Base-by-base conservation (phyloP, 2,797 vertebrate genomes). In the Acanthurus tractus region DNA sequence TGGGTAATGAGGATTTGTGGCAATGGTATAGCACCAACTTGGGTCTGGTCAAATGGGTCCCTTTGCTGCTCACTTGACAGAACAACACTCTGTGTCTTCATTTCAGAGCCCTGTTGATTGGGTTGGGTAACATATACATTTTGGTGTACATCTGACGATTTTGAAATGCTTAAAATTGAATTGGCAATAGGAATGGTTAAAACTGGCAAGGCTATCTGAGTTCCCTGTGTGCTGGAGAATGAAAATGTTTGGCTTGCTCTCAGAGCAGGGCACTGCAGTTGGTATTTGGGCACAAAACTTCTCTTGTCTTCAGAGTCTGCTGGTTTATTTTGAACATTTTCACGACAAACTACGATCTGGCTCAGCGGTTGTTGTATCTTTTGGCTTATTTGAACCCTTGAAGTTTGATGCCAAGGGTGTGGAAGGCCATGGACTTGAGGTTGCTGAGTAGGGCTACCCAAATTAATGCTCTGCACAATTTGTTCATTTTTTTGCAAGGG, bases 1-100 rank as follows among this genome's bases (percentile, higher is more conserved):
- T 97, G 97, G 23, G 98, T 99, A 66, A 99, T 97, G 49, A 99
- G 92, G 84, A 99, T 98, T 82, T 97, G 97, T 78, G 98, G 98
- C 87, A 98, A 87, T 57, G 96, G 89, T 14, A 94, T 70, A 75
- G 93, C 64, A 29, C 95, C 84, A 34, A 96, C 76, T 11, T 96
- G 95, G 62, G 86, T 95, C 61, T 96, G 96, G 22, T 93, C 90
- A 13, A 95, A 92, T 42, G 93, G 46, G 8, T 92, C 93, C 70
- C 88, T 95, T 65, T 96, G 96, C 76, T 94, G 91, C 56, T 91
- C 94, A 56, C 94, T 76, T 0, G 97, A 94, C 69, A 97, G 90
- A 68, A 95, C 82, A 53, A 96, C 94, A 1, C 96, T 93, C n/a
- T 95, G 82, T 50, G 88, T 87, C 61, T 93, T 95, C 42, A 86